Evolutionary conservation across 2,888 invertebrate species (phyloP).

Genomic region (Pandemis cinnamomeana): DNA sequence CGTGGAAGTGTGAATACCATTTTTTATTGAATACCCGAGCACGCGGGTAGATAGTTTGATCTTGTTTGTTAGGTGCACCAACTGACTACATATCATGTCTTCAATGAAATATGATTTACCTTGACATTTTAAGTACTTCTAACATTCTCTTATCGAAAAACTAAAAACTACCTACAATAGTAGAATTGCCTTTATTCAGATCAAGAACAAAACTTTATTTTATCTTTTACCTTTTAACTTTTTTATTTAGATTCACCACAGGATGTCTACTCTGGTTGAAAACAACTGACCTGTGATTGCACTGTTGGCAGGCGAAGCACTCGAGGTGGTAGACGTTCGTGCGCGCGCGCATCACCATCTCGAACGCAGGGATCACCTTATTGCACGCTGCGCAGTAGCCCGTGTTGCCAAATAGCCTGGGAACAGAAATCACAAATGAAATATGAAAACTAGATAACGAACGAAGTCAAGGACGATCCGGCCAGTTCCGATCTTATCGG

Average conservation of each 20-base stretch:
- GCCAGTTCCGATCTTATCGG: too few relatives aligned
- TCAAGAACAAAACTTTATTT: too few relatives aligned
- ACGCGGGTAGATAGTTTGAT: not conserved
- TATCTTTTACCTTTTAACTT: too few relatives aligned
- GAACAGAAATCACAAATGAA: not conserved
- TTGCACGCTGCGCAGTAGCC: slow-evolving; percentile 98
- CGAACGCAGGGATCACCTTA: slow-evolving; percentile 99
- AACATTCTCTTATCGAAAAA: too few relatives aligned
- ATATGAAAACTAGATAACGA: too few relatives aligned
- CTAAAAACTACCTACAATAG: too few relatives aligned
- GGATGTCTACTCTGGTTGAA: not conserved
- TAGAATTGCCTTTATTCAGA: too few relatives aligned
- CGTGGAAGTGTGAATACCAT: slow-evolving; percentile 25
- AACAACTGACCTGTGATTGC: slow-evolving; percentile 95
- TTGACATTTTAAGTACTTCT: too few relatives aligned
- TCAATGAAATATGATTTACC: not conserved
- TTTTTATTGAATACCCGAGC: slow-evolving; percentile 3
- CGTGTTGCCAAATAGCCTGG: slow-evolving; percentile 96
- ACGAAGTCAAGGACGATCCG: too few relatives aligned
- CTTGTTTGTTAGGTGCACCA: not conserved
- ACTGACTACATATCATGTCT: not conserved
- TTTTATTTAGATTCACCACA: too few relatives aligned
- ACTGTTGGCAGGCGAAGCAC: slow-evolving; percentile 99
- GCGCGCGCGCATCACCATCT: slow-evolving; percentile 99
- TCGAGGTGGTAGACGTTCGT: slow-evolving; percentile 99